These are phyloP conservation scores for Hoplodrina ambigua DNA, from an alignment of 2,888 invertebrate genomes.

Conservation along the genomic window DNA sequence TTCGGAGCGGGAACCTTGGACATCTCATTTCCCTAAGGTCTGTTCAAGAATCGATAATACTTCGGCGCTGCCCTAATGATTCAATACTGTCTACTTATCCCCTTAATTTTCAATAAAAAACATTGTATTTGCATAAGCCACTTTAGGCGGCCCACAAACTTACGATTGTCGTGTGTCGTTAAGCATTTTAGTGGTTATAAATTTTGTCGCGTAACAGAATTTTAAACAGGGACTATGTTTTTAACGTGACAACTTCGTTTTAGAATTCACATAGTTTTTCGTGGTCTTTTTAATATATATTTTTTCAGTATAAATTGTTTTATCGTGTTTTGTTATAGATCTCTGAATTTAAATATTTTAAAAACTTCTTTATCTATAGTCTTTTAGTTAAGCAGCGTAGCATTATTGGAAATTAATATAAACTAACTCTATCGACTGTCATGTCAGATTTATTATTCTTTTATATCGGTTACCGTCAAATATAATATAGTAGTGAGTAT, in stretches of 20 bases:
- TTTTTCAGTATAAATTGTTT: slow-evolving; percentile 38
- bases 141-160: slow-evolving; percentile 60
- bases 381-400: no score
- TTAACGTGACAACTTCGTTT: slow-evolving; percentile 24
- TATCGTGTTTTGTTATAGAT: slow-evolving; percentile 6
- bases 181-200: slow-evolving; percentile 47
- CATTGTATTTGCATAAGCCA: slow-evolving; percentile 68
- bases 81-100: slow-evolving; percentile 62
- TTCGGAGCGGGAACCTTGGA: slow-evolving; percentile 53
- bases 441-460: no score
- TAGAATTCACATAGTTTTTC: slow-evolving; percentile 40
- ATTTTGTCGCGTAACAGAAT: slow-evolving; percentile 28
- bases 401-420: no score
- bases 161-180: slow-evolving; percentile 43
- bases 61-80: slow-evolving; percentile 71
- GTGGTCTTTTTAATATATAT: slow-evolving; percentile 12
- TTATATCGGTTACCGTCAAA: no score
- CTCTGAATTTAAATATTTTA: no score
- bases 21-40: slow-evolving; percentile 70
- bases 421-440: no score
- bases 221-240: slow-evolving; percentile 23
- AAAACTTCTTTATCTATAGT: neutral
- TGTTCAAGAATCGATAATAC: slow-evolving; percentile 66
- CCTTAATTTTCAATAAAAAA: slow-evolving; percentile 73
- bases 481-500: no score